Percentiles rank a stretch among this genome's conserved stretches.
These are phyloP conservation scores for Tapirus indicus DNA, from an alignment of 2,797 vertebrate species.

Conservation along the genomic window DNA sequence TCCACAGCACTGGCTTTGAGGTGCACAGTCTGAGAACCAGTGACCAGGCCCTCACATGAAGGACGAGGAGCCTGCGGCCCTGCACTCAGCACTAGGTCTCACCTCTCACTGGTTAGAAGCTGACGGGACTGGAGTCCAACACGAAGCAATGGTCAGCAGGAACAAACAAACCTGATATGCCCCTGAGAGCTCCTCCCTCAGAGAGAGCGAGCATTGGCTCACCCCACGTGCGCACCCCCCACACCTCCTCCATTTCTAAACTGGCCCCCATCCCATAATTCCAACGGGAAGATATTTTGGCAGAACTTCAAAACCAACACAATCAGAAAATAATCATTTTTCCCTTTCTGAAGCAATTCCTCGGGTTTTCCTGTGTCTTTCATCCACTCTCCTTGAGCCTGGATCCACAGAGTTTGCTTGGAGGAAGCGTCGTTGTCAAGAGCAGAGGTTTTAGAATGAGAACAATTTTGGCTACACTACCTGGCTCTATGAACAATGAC, in stretches of 20 bases:
- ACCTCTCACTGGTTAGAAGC: rapidly evolving
- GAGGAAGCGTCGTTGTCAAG: rapidly evolving
- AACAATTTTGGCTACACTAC: rapidly evolving
- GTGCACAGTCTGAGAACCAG: neutral
- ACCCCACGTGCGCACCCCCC: rapidly evolving
- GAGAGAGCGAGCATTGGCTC: no score
- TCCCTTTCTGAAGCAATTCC: neutral
- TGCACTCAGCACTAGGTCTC: rapidly evolving
- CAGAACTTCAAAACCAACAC: rapidly evolving
- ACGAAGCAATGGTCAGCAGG: rapidly evolving
- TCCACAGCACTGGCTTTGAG: neutral
- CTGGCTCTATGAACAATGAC: rapidly evolving
- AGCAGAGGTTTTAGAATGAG: rapidly evolving
- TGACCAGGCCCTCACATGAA: neutral
- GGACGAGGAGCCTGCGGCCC: neutral
- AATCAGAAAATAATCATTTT: rapidly evolving
- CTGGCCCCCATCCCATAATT: rapidly evolving
- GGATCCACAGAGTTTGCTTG: neutral
- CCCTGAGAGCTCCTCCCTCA: rapidly evolving
- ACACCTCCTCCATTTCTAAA: neutral
- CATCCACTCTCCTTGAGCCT: neutral
- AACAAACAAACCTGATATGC: neutral
- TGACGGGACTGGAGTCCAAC: rapidly evolving
- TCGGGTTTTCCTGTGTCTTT: no score
- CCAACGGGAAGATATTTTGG: rapidly evolving